A percentile compares a stretch with the other conserved stretches of the same genome.
phyloP scores from a whole-genome alignment of 2,113 vertebrate genomes.

The Podilymbus podiceps region DNA sequence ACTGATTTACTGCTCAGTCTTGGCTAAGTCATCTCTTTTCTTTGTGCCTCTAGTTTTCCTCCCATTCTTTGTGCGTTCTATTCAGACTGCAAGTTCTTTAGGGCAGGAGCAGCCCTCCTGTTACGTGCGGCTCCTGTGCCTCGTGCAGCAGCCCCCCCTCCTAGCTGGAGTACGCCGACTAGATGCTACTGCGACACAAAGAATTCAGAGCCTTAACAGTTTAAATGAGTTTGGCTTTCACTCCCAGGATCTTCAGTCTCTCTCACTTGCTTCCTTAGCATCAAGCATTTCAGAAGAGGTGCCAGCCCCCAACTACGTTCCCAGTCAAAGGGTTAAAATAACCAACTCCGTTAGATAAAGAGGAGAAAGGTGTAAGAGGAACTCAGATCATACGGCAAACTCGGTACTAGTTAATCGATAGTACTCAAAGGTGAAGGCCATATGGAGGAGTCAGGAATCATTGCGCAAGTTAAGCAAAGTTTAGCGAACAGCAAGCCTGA shows the following conservation, averaged over 20 bases:
- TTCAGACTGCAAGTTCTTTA: slow-evolving; percentile 33
- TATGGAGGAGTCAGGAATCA: slow-evolving; percentile 42
- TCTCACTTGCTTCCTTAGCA: not conserved
- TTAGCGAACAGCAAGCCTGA: slow-evolving; percentile 55
- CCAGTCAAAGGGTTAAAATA: slow-evolving; percentile 58
- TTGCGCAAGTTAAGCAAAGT: slow-evolving; percentile 75
- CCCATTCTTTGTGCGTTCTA: slow-evolving; percentile 34
- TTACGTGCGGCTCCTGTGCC: not conserved
- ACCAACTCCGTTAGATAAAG: slow-evolving; percentile 10
- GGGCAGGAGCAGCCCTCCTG: not conserved
- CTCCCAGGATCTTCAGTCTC: not conserved
- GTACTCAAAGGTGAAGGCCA: slow-evolving; percentile 71
- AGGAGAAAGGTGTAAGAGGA: slow-evolving; percentile 52
- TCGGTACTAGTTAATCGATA: slow-evolving; percentile 69
- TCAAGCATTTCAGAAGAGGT: slow-evolving; percentile 9
- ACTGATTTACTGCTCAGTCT: slow-evolving; percentile 56
- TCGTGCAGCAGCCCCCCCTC: not conserved
- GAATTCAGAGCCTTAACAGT: not conserved
- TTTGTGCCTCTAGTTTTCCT: slow-evolving; percentile 44
- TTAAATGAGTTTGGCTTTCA: not conserved
- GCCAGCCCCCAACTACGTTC: not conserved
- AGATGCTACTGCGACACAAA: slow-evolving; percentile 15
- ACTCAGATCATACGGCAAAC: slow-evolving; percentile 42
- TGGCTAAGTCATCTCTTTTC: slow-evolving; percentile 38
- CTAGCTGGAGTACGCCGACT: not conserved